Conservation (phyloP, 2,113 vertebrate species). For the Trachemys scripta region DNA sequence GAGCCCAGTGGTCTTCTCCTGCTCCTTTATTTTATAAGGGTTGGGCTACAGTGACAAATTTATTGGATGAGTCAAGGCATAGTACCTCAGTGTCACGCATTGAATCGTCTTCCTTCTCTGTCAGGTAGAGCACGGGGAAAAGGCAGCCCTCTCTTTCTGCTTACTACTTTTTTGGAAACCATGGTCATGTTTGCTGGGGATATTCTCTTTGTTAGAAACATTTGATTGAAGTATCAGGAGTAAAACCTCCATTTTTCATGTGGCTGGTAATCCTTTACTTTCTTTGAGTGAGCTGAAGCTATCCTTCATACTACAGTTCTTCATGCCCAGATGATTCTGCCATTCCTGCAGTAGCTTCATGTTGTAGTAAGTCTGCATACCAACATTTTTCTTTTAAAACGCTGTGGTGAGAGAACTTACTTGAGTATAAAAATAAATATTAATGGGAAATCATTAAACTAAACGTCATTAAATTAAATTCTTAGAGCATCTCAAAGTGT, state of each 20-base stretch:
- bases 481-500: slow-evolving; percentile 5
- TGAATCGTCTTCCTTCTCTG: slow-evolving; percentile 31
- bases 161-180: slow-evolving; percentile 7
- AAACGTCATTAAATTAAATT: slow-evolving; percentile 48
- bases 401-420: background rate
- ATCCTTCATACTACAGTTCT: background rate
- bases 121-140: background rate
- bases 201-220: background rate
- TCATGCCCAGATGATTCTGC: background rate
- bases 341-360: background rate
- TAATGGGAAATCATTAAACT: slow-evolving; percentile 43
- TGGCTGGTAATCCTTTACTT: background rate
- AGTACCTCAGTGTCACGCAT: background rate
- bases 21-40: slow-evolving; percentile 52
- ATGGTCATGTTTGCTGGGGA: background rate
- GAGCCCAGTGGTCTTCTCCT: slow-evolving; percentile 27
- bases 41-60: slow-evolving; percentile 58
- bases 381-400: slow-evolving; percentile 22
- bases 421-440: slow-evolving; percentile 23
- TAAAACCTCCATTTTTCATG: background rate
- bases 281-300: background rate
- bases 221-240: background rate
- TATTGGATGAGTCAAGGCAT: slow-evolving; percentile 45
- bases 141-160: background rate
- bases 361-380: background rate